Conservation (phyloP, 2,797 vertebrate genomes). For the Emys orbicularis region DNA sequence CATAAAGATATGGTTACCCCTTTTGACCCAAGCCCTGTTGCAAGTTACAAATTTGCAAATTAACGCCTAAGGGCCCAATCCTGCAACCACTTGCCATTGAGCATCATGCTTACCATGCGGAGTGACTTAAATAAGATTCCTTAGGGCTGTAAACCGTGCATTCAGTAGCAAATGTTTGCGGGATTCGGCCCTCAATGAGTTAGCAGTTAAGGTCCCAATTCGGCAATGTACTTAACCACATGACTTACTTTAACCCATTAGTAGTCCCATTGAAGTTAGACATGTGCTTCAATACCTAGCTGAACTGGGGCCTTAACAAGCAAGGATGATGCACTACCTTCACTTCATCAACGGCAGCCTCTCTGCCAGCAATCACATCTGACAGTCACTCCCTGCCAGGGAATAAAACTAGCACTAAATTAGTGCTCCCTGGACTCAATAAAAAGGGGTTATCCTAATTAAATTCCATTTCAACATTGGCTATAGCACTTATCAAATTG, state of each 20-base stretch:
- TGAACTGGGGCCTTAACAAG: neutral
- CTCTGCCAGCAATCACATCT: neutral
- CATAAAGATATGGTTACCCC: too few relatives aligned
- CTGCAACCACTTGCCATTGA: neutral
- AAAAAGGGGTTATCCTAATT: neutral
- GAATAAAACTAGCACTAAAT: neutral
- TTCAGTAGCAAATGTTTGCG: neutral
- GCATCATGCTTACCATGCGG: neutral
- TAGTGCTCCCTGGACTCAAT: neutral
- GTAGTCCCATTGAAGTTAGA: neutral
- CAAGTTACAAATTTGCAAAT: neutral
- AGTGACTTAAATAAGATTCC: neutral
- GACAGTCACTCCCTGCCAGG: neutral
- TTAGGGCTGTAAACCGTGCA: neutral
- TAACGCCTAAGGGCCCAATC: neutral
- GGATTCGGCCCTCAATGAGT: neutral
- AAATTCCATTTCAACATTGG: neutral
- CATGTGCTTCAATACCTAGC: neutral
- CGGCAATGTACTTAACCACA: neutral
- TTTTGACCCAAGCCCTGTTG: neutral
- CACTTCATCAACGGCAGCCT: neutral
- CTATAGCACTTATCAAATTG: neutral
- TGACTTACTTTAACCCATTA: neutral
- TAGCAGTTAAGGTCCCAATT: neutral
- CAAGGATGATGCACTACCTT: neutral